Conservation (phyloP, 2,797 vertebrate species). For the Scarus forsteni region DNA sequence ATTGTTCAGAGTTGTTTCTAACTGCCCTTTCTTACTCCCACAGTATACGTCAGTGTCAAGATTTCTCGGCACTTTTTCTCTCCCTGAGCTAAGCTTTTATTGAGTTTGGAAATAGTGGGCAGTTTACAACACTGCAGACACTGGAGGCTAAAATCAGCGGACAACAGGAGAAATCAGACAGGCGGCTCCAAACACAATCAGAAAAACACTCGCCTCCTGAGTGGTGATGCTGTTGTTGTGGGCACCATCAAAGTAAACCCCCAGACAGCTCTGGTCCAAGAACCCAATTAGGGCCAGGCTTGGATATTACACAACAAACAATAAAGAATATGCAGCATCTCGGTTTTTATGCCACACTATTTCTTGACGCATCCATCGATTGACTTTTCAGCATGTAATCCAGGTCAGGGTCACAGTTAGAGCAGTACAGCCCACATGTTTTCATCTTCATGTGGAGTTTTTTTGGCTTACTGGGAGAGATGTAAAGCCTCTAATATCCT, state of each 20-base stretch:
- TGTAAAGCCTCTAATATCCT: slow-evolving; percentile 19
- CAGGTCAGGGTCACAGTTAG: slow-evolving; percentile 13
- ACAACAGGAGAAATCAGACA: slow-evolving; percentile 32
- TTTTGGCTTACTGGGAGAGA: slow-evolving; percentile 7
- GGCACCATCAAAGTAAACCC: slow-evolving; percentile 37
- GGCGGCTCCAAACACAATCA: slow-evolving; percentile 31
- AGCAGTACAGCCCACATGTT: slow-evolving; percentile 12
- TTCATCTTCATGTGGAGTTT: slow-evolving; percentile 3
- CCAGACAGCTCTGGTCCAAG: slow-evolving; percentile 20
- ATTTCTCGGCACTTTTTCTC: slow-evolving; percentile 17
- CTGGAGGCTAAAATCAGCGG: slow-evolving; percentile 39
- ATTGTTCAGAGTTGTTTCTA: neutral
- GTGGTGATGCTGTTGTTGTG: slow-evolving; percentile 37
- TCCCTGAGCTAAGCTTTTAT: slow-evolving; percentile 16
- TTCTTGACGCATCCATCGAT: slow-evolving; percentile 8
- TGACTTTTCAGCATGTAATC: slow-evolving; percentile 28
- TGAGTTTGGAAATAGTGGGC: slow-evolving; percentile 33
- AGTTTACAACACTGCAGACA: slow-evolving; percentile 35
- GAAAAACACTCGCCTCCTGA: slow-evolving; percentile 20
- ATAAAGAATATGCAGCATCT: slow-evolving; percentile 7
- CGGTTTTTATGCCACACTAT: slow-evolving; percentile 1
- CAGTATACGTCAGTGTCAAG: slow-evolving; percentile 6
- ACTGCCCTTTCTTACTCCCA: slow-evolving; percentile 10
- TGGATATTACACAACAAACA: slow-evolving; percentile 13
- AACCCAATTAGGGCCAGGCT: slow-evolving; percentile 28